A percentile compares a stretch with the other conserved stretches of the same genome.
These are phyloP conservation scores for Endotricha flammealis DNA, from an alignment of 2,888 invertebrate genomes.

Conservation along the genomic window DNA sequence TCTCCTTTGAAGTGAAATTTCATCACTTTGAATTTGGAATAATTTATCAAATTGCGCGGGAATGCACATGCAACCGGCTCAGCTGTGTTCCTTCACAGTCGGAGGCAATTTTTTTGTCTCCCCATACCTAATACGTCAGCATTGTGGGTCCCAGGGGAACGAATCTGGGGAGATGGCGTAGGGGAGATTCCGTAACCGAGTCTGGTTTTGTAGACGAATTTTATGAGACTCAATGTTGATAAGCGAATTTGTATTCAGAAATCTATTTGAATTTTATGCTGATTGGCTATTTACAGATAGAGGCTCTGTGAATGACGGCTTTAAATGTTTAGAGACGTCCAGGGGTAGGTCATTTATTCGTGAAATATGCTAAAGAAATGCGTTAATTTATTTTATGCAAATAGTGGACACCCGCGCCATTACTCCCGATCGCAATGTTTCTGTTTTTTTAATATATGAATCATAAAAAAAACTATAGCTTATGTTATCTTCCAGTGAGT, in stretches of 20 bases:
- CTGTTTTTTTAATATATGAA: too few species aligned
- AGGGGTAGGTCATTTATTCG: too few species aligned
- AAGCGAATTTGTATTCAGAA: conserved; percentile 32
- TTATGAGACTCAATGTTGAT: conserved; percentile 43
- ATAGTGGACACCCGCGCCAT: too few species aligned
- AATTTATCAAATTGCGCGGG: conserved; percentile 67
- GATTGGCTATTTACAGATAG: conserved; percentile 7
- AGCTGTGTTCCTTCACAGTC: conserved; percentile 56
- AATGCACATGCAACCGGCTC: conserved; percentile 66
- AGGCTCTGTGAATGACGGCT: neutral
- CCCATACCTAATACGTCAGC: conserved; percentile 44
- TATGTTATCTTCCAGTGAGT: too few species aligned
- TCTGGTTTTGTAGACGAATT: conserved; percentile 37
- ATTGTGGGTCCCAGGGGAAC: conserved; percentile 50
- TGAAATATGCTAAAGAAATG: too few species aligned
- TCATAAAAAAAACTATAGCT: too few species aligned
- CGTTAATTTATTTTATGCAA: too few species aligned
- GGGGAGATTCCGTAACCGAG: conserved; percentile 43
- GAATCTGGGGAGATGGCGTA: conserved; percentile 41
- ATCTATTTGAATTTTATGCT: conserved; percentile 10
- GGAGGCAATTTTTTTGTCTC: conserved; percentile 65
- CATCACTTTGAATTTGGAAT: conserved; percentile 58
- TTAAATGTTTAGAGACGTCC: neutral
- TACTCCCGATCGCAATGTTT: too few species aligned
- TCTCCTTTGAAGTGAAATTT: conserved; percentile 48